Base-by-base conservation (phyloP, 2,113 vertebrate genomes). In the Aegithalos caudatus region DNA sequence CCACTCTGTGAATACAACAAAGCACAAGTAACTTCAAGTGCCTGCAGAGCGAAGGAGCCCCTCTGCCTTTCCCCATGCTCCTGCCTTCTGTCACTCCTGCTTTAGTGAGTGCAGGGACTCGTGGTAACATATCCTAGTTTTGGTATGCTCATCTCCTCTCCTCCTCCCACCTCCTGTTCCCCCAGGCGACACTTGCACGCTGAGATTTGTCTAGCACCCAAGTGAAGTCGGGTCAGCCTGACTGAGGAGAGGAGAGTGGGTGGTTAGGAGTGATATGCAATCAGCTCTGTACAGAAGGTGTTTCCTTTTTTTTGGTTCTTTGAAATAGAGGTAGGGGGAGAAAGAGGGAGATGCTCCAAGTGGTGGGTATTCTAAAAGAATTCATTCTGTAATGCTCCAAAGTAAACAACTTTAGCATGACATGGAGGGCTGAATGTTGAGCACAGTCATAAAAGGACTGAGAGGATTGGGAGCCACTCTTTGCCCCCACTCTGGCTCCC, bases 401-500 rank as follows among this genome's bases (percentile, higher is more conserved):
- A 22, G 24, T 45, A 40, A 82, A 72, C 12, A 2, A 19, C 12
- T 3, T 1, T 3, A 77, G 24, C 0, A 0, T 1, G 25, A 35
- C 23, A 18, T 8, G 1, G 21, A 83, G 28, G 33, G 10, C 44
- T 60, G 70, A 60, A 44, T 58, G 25, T 11, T 69, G 31, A 74
- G 19, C 18, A 6, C 11, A 24, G 45, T 38, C 45, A 72, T 37
- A 76, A 85, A 85, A 72, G 8, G n/a, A 20, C 25, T 29, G 22
- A 69, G 31, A 57, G 45, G 11, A 38, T 6, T 1, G 2, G 51
- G 28, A 87, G 12, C 37, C n/a, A 70, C 14, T 12, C 10, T 14
- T 73, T 0, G 1, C 7, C 10, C 33, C 14, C 0, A 0, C 12
- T 23, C 38, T 42, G 29, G 44, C 16, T 65, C n/a, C 31, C 25